phyloP scores from a whole-genome alignment of 2,797 vertebrate genomes.

The Rousettus madagascariensis region DNA sequence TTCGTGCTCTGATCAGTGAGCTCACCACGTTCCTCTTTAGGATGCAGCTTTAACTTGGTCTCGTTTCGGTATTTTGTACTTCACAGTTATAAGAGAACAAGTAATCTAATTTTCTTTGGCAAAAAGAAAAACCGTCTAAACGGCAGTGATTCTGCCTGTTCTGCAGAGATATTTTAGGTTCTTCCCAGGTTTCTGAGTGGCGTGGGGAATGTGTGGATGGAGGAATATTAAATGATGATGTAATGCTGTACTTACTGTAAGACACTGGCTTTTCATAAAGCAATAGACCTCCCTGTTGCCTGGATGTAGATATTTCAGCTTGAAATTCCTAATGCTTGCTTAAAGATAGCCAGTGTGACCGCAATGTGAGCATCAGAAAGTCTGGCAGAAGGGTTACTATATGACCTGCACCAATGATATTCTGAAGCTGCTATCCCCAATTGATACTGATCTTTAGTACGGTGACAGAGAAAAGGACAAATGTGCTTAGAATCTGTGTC shows the following conservation, averaged over 20 bases:
- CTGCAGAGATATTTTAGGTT: neutral
- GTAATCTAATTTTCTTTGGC: slow-evolving; percentile 4
- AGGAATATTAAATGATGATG: neutral
- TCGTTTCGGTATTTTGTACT: neutral
- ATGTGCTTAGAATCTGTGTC: neutral
- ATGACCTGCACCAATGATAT: neutral
- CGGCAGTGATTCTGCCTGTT: neutral
- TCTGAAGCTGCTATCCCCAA: neutral
- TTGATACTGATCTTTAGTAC: neutral
- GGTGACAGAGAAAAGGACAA: neutral
- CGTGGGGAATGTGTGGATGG: neutral
- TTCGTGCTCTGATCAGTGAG: neutral
- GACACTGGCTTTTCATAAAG: neutral
- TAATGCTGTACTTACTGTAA: neutral
- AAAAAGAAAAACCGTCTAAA: neutral
- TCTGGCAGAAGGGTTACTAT: neutral
- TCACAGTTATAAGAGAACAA: neutral
- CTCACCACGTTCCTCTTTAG: neutral
- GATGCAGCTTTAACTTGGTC: neutral
- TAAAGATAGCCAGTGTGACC: neutral
- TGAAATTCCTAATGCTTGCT: neutral
- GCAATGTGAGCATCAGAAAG: neutral
- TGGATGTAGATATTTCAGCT: neutral
- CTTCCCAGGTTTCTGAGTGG: neutral
- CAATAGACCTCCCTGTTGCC: neutral